Percentiles rank a stretch among this genome's conserved stretches.
phyloP scores from a whole-genome alignment of 1,140 invertebrate genomes.

The Apolygus lucorum region DNA sequence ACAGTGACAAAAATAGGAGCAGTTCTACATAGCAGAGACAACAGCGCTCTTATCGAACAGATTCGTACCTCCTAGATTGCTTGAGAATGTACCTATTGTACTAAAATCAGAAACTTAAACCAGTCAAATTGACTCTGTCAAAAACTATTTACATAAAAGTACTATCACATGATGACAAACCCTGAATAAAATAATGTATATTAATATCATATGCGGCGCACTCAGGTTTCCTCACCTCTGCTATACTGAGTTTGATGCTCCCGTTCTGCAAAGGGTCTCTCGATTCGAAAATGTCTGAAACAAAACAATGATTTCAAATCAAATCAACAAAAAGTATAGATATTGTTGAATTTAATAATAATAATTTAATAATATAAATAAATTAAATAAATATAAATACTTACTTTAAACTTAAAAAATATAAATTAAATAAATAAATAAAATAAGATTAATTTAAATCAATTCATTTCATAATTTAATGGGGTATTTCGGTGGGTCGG shows the following conservation, averaged over 20 bases:
- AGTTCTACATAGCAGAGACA: no score
- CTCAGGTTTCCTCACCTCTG: conserved; percentile 52
- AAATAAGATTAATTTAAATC: no score
- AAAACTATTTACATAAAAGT: no score
- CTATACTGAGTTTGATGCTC: conserved; percentile 64
- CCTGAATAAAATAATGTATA: not conserved
- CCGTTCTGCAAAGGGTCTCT: conserved; percentile 77
- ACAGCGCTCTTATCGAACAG: no score
- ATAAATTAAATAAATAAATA: not conserved
- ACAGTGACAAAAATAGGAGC: no score
- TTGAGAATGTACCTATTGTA: no score
- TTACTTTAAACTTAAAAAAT: not conserved
- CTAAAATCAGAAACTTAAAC: no score
- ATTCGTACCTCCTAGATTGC: no score
- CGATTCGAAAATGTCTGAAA: conserved; percentile 66
- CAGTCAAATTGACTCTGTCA: no score
- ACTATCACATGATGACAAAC: no score
- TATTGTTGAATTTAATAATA: not conserved
- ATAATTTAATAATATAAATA: not conserved
- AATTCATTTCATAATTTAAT: no score
- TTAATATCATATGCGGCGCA: not conserved
- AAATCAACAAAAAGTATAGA: not conserved
- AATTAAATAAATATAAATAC: not conserved
- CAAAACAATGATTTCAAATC: conserved; percentile 7
- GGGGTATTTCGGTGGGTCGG: no score